Evolutionary conservation across 37 sponge, comb jelly and placozoan species (phyloP).

Genomic region (Oscarella lobularis): DNA sequence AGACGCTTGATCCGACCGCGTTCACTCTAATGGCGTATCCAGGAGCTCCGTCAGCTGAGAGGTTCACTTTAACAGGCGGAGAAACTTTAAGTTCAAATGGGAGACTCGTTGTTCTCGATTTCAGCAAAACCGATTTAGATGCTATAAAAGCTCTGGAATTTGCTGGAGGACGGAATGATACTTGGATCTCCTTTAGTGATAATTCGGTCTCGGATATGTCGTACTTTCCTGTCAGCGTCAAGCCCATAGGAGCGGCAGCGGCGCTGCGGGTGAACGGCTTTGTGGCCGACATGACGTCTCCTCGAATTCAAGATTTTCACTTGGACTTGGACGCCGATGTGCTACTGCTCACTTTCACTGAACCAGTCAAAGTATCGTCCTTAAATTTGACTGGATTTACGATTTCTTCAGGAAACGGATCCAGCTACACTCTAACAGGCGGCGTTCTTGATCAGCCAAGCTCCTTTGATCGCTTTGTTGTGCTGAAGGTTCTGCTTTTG

Average conservation of each 20-base stretch:
- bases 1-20: conserved; percentile 30
- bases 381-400: neutral
- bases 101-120: conserved; percentile 23
- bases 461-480: conserved; percentile 28
- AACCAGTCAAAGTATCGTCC: conserved; percentile 54
- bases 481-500: conserved; percentile 29
- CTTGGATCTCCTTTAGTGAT: conserved; percentile 49
- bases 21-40: conserved; percentile 18
- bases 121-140: conserved; percentile 29
- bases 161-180: conserved; percentile 41
- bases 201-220: conserved; percentile 56
- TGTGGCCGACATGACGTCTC: conserved; percentile 36
- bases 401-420: neutral
- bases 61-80: conserved; percentile 38
- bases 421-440: neutral
- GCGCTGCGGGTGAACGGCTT: conserved; percentile 40
- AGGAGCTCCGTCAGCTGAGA: conserved; percentile 6
- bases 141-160: conserved; percentile 45
- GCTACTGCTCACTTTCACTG: conserved; percentile 61
- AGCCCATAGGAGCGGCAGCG: conserved; percentile 10
- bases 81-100: conserved; percentile 37
- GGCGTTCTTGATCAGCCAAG: conserved; percentile 9
- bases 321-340: conserved; percentile 52
- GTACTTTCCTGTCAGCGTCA: conserved; percentile 30
- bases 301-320: conserved; percentile 20